Base-by-base conservation (phyloP, 2,888 invertebrate genomes). In the Taenaris catops region DNA sequence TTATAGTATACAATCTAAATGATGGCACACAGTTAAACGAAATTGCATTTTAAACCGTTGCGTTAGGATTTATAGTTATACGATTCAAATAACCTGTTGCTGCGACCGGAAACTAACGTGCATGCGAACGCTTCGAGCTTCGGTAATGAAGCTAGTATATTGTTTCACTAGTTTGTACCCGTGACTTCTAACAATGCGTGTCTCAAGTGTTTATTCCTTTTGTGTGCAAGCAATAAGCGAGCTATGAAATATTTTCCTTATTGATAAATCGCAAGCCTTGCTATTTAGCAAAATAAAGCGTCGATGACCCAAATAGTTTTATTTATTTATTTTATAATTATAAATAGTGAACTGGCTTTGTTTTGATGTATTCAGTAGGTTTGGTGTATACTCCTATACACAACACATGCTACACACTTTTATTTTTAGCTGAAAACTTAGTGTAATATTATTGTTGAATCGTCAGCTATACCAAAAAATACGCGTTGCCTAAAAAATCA, bases 41-140 rank as follows among this genome's bases (percentile, higher is more conserved):
- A 50, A 55, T 32, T 52, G 41, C 45, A 34, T 48, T 56, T 50
- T 60, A 60, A 39, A 3, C 8, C 19, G 2, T 43, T 7, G 32
- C 10, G 24, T 45, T 62, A 59, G 49, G 49, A 49, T 43, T 41
- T 46, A 58, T 38, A 53, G 51, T 43, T 8, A 25, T 27, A 27
- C 38, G 44, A 23, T 33, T 25, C 10, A 16, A 33, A 18, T 34
- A 29, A 47, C 45, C 38, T 47, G 41, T 46, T 44, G 41, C 46
- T 43, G 44, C 50, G 43, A 53, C 61, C 62, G 68, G 70, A 70
- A 67, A 63, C 59, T 51, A 44, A 52, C 49, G 57, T 62, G 64
- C 59, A 56, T 54, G 55, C 56, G 53, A 68, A 66, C 59, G 58
- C 55, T 47, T 46, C 38, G 50, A 59, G 63, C 59, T 58, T 64